Percentiles rank a stretch among this genome's conserved stretches.
These are phyloP conservation scores for Lasioglossum calceatum DNA, from an alignment of 2,888 invertebrate species.

Conservation along the genomic window DNA sequence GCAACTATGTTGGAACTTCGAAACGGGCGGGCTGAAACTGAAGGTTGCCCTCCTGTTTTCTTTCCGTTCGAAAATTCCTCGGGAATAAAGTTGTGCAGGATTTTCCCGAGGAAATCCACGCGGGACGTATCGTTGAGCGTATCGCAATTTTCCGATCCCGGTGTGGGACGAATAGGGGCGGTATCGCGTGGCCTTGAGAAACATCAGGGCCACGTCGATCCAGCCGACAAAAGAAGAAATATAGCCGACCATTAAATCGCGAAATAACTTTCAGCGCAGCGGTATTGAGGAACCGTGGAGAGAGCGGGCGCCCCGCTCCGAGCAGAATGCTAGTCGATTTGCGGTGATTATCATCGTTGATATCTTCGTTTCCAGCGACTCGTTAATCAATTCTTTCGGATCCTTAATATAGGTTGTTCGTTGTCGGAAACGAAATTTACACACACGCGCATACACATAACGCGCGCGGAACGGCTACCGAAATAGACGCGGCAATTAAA, in stretches of 20 bases:
- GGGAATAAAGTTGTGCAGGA: neutral
- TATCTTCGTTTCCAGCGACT: neutral
- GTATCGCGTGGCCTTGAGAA: constrained; percentile 47
- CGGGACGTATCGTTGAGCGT: neutral
- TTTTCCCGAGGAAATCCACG: constrained; percentile 24
- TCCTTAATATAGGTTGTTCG: neutral
- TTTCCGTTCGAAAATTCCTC: neutral
- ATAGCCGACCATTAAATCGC: constrained; percentile 60
- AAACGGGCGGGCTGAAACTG: neutral
- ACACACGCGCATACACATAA: neutral
- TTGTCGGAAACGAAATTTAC: neutral
- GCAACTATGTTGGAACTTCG: neutral
- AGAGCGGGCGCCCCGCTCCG: constrained; percentile 22
- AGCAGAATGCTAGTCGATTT: neutral
- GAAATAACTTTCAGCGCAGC: constrained; percentile 50
- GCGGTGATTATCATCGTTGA: constrained; percentile 7
- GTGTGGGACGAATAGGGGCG: neutral
- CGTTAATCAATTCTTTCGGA: neutral
- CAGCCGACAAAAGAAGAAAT: constrained; percentile 18
- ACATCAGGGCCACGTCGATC: constrained; percentile 23
- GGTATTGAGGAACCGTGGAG: constrained; percentile 32
- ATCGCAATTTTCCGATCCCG: constrained; percentile 5
- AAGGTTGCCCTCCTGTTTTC: neutral
- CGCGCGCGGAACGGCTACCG: neutral
- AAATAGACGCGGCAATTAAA: constrained; percentile 43